Percentiles rank a stretch among this genome's conserved stretches.
These are phyloP conservation scores for Conchocele bisecta DNA, from an alignment of 2,888 invertebrate genomes.

Conservation along the genomic window DNA sequence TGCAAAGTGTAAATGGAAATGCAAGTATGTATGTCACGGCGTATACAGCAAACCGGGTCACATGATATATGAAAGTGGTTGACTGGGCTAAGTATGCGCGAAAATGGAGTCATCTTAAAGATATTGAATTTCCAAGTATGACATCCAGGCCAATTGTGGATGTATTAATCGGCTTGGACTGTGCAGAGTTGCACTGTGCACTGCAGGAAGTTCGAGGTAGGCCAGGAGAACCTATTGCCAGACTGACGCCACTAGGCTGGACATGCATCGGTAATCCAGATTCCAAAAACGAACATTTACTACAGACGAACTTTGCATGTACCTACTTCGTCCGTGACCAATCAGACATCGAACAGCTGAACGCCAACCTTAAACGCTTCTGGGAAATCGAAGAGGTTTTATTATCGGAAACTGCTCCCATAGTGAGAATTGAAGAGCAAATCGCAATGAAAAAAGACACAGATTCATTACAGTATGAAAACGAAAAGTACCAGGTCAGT, in stretches of 20 bases:
- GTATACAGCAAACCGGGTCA: slow-evolving; percentile 37
- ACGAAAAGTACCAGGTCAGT: slow-evolving; percentile 15
- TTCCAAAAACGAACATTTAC: neutral
- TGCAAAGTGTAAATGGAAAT: slow-evolving; percentile 25
- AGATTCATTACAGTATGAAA: neutral
- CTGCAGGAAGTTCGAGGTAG: slow-evolving; percentile 37
- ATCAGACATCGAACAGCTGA: slow-evolving; percentile 2
- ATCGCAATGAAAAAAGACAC: neutral
- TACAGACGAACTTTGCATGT: neutral
- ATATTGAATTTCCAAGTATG: slow-evolving; percentile 31
- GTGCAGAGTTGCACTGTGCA: slow-evolving; percentile 37
- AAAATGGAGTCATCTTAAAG: slow-evolving; percentile 36
- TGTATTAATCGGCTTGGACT: slow-evolving; percentile 47
- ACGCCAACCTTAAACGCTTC: slow-evolving; percentile 8
- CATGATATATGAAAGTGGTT: slow-evolving; percentile 23
- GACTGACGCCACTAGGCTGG: slow-evolving; percentile 51
- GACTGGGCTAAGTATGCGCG: slow-evolving; percentile 31
- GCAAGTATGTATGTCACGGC: slow-evolving; percentile 3
- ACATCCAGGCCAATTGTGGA: slow-evolving; percentile 6
- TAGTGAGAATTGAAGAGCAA: neutral
- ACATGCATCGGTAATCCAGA: slow-evolving; percentile 29
- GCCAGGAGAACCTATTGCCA: slow-evolving; percentile 40
- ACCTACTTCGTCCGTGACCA: neutral
- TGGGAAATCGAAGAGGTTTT: slow-evolving; percentile 24
- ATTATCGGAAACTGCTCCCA: neutral